phyloP scores from a whole-genome alignment of 2,113 vertebrate species.

The Mormoops blainvillei region DNA sequence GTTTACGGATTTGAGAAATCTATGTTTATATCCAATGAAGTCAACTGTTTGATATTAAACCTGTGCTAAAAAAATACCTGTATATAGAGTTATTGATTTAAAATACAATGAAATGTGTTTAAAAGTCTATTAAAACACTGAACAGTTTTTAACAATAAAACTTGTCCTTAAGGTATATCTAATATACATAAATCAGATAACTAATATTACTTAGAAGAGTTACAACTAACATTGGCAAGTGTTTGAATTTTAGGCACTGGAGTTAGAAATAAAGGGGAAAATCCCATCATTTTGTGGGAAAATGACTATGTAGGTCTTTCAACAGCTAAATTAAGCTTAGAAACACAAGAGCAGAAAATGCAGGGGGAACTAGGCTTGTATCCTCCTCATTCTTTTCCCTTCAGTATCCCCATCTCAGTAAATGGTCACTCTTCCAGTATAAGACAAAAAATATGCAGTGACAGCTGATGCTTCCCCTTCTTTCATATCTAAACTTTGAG shows the following conservation, averaged over 20 bases:
- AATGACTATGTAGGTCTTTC: neutral
- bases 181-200: neutral
- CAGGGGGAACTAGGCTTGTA: neutral
- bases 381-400: neutral
- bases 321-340: neutral
- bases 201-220: neutral
- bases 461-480: neutral
- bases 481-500: neutral
- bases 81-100: neutral
- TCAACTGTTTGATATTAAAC: neutral
- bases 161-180: neutral
- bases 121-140: neutral
- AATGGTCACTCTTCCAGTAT: neutral
- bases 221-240: neutral
- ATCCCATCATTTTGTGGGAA: neutral
- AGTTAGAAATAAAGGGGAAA: neutral
- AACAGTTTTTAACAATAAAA: neutral
- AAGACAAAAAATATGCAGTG: neutral
- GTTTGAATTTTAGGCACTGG: neutral
- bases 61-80: neutral
- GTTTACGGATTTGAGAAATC: neutral
- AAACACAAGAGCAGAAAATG: neutral
- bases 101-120: neutral
- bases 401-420: neutral
- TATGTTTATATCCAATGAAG: neutral